These are phyloP conservation scores for Rhinogobio ventralis DNA, from an alignment of 2,797 vertebrate species.

Conservation along the genomic window DNA sequence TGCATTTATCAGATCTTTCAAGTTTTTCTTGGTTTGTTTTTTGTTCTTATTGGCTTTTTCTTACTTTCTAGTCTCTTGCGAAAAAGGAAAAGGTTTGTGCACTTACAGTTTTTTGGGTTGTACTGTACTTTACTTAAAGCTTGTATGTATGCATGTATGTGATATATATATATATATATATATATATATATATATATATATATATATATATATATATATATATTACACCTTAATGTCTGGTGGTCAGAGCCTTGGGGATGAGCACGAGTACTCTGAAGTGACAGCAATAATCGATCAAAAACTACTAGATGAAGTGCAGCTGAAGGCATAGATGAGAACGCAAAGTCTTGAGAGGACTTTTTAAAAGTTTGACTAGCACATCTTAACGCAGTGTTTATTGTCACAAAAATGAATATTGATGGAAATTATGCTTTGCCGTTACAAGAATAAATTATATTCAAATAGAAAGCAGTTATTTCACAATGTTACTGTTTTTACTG, in stretches of 20 bases:
- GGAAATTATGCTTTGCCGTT: no score
- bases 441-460: no score
- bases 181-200: background rate
- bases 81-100: conserved; percentile 74
- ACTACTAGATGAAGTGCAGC: background rate
- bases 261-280: background rate
- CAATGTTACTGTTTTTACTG: background rate
- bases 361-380: background rate
- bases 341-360: conserved; percentile 3
- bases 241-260: background rate
- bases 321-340: background rate
- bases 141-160: background rate
- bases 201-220: background rate
- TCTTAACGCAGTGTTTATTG: background rate
- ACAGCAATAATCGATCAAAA: conserved; percentile 5
- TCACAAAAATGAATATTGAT: no score
- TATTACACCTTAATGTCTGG: conserved; percentile 1
- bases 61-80: conserved; percentile 57
- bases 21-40: conserved; percentile 23
- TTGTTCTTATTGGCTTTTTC: conserved; percentile 32
- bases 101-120: background rate
- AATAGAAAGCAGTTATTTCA: background rate
- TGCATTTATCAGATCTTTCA: background rate
- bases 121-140: background rate
- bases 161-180: background rate